Base-by-base conservation (phyloP, 2,113 vertebrate genomes). In the Rafetus swinhoei region DNA sequence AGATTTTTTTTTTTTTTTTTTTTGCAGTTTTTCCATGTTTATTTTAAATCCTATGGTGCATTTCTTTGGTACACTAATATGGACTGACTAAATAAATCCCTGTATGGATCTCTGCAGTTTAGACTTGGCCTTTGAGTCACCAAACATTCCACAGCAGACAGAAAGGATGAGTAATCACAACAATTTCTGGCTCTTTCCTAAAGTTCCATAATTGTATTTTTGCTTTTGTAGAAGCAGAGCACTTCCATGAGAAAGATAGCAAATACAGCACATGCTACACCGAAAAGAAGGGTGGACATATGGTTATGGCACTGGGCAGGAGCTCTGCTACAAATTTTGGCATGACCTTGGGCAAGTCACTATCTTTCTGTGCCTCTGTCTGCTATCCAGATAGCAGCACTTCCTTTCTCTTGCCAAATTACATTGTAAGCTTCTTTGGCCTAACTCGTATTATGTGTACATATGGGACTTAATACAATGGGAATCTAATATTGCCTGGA, bases 131-230 rank as follows among this genome's bases (percentile, higher is more conserved):
- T 96, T 97, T 91, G 94, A 97, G 95, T 95, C 94, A 95, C 84
- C 92, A 94, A 92, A 57, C 83, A 89, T 82, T 96, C 91, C 91
- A 94, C 89, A 94, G 92, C 92, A 91, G 93, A 76, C 93, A 96
- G 94, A 95, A 95, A 96, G 90, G 90, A 96, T 97, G 96, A 97
- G 94, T 97, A 95, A 97, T 22, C 24, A 4, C 82, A 79, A 79
- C 60, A 83, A 80, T 92, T 92, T 90, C 91, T 93, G 79, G 95
- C 72, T 60, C 88, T 56, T 93, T 76, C 87, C 94, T 86, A 95
- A 95, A 82, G 94, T 60, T 79, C 74, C 85, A 87, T 85, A 2
- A 18, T 29, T 22, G 56, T 60, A 39, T 79, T 27, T 16, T 39
- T 9, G 3, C 5, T 84, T 62, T 91, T 72, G 88, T 90, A 92